Percentiles rank a stretch among this genome's conserved stretches.
Evolutionary conservation across 2,113 vertebrate species (phyloP).

Genomic region (Haplochromis burtoni): DNA sequence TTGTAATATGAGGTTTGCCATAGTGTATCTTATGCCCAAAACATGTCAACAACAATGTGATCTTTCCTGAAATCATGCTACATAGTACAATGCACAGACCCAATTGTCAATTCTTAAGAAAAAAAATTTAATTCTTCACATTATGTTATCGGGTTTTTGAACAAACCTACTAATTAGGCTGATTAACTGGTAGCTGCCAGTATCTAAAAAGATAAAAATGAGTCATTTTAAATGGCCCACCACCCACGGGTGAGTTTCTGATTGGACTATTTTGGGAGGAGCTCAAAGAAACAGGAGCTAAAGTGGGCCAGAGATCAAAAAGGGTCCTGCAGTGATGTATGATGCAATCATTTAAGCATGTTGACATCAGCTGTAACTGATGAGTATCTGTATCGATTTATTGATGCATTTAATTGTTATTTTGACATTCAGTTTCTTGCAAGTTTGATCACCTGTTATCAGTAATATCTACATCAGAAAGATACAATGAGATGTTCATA

Average conservation of each 20-base stretch:
- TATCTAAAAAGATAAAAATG: neutral
- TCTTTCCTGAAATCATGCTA: rapidly evolving
- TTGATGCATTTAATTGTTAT: neutral
- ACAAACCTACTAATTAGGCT: neutral
- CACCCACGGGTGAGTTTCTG: neutral
- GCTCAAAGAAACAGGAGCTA: neutral
- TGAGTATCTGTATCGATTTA: rapidly evolving
- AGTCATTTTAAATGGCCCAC: neutral
- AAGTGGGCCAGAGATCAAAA: neutral
- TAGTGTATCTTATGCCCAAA: rapidly evolving
- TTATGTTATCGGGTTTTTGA: rapidly evolving
- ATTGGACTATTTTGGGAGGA: neutral
- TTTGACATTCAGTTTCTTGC: neutral
- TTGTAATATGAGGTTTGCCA: rapidly evolving
- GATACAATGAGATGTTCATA: rapidly evolving
- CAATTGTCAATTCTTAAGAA: neutral
- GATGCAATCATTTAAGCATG: neutral
- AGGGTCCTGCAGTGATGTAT: rapidly evolving
- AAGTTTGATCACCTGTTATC: neutral
- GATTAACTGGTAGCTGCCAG: neutral
- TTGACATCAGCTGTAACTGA: neutral
- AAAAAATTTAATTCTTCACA: rapidly evolving
- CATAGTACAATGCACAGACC: rapidly evolving
- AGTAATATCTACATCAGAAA: neutral
- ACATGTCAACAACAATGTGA: neutral